A percentile compares a stretch with the other conserved stretches of the same genome.
Conservation (phyloP, 2,113 vertebrate species). For the Trogon surrucura region DNA sequence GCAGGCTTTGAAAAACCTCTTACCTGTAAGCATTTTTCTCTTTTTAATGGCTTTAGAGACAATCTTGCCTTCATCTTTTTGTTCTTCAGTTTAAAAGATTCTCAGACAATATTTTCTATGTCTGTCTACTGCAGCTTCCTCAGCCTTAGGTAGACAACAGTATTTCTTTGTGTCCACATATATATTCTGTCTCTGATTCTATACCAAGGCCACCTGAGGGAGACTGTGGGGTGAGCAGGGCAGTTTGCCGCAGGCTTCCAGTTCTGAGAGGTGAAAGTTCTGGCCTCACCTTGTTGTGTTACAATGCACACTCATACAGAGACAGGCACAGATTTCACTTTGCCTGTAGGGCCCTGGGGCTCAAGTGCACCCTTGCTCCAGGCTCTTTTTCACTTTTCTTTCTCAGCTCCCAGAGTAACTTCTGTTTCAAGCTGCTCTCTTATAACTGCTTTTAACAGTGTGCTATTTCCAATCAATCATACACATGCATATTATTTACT, state of each 20-base stretch:
- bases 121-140: not conserved
- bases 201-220: not conserved
- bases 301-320: not conserved
- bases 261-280: not conserved
- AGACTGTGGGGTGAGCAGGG: not conserved
- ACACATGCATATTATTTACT: not conserved
- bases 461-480: not conserved
- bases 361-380: not conserved
- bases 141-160: not conserved
- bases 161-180: not conserved
- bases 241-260: not conserved
- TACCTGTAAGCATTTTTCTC: not conserved
- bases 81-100: not conserved
- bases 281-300: not conserved
- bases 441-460: not conserved
- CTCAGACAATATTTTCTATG: not conserved
- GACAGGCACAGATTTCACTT: not conserved
- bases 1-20: not conserved
- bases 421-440: not conserved
- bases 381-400: not conserved
- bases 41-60: not conserved
- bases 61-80: not conserved
- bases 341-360: not conserved
- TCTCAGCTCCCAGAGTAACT: not conserved
- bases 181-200: not conserved